Conservation (phyloP, 2,113 vertebrate species). For the Apteryx mantelli region DNA sequence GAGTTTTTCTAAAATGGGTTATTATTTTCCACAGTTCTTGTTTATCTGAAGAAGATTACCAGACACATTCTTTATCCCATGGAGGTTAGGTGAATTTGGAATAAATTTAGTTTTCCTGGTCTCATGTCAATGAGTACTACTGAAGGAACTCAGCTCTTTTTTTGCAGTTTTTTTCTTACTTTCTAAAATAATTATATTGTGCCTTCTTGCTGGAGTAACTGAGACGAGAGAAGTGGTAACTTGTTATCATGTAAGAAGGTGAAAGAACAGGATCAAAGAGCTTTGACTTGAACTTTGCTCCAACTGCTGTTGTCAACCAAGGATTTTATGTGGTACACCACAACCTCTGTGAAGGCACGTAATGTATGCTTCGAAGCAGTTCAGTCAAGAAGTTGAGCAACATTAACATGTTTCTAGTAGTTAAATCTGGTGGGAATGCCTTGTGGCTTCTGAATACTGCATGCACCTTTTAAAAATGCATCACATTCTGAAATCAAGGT, state of each 20-base stretch:
- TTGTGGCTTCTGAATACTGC: not conserved
- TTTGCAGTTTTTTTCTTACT: not conserved
- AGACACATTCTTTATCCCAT: not conserved
- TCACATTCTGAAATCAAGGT: not conserved
- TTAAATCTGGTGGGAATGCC: conserved; percentile 3
- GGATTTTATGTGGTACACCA: conserved; percentile 61
- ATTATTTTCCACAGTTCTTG: not conserved
- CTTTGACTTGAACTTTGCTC: conserved; percentile 36
- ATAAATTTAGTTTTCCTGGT: not conserved
- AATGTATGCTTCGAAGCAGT: conserved; percentile 43
- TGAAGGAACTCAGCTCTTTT: not conserved
- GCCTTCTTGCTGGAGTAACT: not conserved
- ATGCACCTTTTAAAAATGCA: not conserved
- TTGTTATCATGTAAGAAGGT: conserved; percentile 35
- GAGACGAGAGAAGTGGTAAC: conserved; percentile 14
- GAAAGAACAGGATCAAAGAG: conserved; percentile 6
- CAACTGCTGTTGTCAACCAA: not conserved
- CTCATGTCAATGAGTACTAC: not conserved
- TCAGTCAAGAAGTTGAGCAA: conserved; percentile 3
- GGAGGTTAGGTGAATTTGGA: not conserved
- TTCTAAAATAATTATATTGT: not conserved
- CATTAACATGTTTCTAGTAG: not conserved
- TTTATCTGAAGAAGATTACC: not conserved
- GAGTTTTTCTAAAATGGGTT: not conserved
- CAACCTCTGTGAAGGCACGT: conserved; percentile 35